A percentile compares a stretch with the other conserved stretches of the same genome.
Evolutionary conservation across 2,797 vertebrate genomes (phyloP).

Genomic region (Falco peregrinus): DNA sequence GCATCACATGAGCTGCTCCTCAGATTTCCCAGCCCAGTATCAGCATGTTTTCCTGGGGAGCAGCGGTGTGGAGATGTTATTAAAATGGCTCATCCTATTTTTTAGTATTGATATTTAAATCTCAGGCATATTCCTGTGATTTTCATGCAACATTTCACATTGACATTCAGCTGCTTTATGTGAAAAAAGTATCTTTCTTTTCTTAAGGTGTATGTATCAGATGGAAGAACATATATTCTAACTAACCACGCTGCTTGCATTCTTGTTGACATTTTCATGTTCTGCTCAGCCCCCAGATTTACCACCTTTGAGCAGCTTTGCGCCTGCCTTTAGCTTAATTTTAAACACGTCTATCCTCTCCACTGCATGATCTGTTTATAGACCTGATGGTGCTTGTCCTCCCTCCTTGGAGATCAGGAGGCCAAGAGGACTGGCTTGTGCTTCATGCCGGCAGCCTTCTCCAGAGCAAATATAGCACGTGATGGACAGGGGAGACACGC

Average conservation of each 20-base stretch:
- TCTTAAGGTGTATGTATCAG: background rate
- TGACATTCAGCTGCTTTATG: background rate
- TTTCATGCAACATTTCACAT: background rate
- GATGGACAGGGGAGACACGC: accelerated
- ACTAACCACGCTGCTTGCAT: background rate
- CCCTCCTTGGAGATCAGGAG: background rate
- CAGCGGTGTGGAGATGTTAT: background rate
- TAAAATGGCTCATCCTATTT: background rate
- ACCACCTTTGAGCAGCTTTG: background rate
- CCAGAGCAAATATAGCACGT: background rate
- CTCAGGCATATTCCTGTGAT: background rate
- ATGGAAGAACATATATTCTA: background rate
- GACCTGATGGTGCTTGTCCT: background rate
- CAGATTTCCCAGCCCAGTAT: slow-evolving; percentile 45
- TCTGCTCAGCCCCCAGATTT: background rate
- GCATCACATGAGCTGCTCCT: slow-evolving; percentile 59
- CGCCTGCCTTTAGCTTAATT: background rate
- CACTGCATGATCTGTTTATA: background rate
- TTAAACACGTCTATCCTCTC: background rate
- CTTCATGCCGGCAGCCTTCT: background rate
- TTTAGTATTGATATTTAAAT: background rate
- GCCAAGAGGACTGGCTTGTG: background rate
- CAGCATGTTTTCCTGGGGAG: slow-evolving; percentile 19
- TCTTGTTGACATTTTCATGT: background rate
- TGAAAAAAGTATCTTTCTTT: background rate